Evolutionary conservation across 2,888 invertebrate genomes (phyloP).

Genomic region (Pomacea canaliculata): DNA sequence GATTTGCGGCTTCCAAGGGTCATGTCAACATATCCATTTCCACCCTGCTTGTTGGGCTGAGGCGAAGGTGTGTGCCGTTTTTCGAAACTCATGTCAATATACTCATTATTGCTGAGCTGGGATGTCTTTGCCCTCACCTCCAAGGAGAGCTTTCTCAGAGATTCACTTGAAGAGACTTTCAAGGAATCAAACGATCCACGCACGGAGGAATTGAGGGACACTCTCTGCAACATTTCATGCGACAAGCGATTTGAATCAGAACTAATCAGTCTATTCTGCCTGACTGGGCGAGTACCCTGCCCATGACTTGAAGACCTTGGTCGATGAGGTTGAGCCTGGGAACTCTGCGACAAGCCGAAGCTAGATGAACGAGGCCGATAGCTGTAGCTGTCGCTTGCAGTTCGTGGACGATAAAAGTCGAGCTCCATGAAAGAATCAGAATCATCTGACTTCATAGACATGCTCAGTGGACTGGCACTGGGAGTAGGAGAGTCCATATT

Average conservation of each 20-base stretch:
- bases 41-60: conserved; percentile 25
- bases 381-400: conserved; percentile 61
- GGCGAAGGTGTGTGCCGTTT: conserved; percentile 48
- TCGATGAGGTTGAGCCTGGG: conserved; percentile 41
- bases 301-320: conserved; percentile 64
- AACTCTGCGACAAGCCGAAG: conserved; percentile 44
- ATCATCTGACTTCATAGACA: conserved; percentile 55
- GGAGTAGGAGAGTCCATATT: conserved; percentile 33
- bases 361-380: conserved; percentile 61
- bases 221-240: conserved; percentile 45
- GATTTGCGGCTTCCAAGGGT: conserved; percentile 38
- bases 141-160: conserved; percentile 48
- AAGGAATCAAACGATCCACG: conserved; percentile 52
- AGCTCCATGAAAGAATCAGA: conserved; percentile 67
- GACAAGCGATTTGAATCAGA: conserved; percentile 44
- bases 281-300: conserved; percentile 45
- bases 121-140: conserved; percentile 37
- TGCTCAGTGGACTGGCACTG: conserved; percentile 49
- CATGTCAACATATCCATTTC: conserved; percentile 55
- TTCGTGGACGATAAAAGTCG: conserved; percentile 60
- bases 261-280: conserved; percentile 37
- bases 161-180: conserved; percentile 55
- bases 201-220: conserved; percentile 52
- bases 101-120: conserved; percentile 39
- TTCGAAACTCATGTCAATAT: conserved; percentile 54